phyloP scores from a whole-genome alignment of 2,888 invertebrate species.

The Eulithis testata region DNA sequence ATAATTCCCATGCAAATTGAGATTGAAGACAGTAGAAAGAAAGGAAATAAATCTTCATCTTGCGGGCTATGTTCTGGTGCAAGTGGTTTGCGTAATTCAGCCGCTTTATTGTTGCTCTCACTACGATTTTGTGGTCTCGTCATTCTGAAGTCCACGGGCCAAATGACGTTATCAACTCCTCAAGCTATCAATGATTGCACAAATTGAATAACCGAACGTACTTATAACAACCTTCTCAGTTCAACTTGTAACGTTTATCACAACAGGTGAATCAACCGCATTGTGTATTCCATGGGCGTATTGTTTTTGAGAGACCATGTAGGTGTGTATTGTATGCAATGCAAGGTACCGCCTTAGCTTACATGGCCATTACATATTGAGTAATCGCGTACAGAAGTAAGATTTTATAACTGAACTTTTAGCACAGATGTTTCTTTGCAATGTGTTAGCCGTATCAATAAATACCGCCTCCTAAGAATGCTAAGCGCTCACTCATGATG shows the following conservation, averaged over 20 bases:
- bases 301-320: slow-evolving; percentile 50
- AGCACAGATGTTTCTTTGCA: slow-evolving; percentile 24
- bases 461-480: slow-evolving; percentile 21
- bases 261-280: slow-evolving; percentile 53
- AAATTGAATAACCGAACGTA: slow-evolving; percentile 1
- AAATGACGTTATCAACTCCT: background rate
- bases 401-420: background rate
- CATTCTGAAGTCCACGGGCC: background rate
- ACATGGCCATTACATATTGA: slow-evolving; percentile 8
- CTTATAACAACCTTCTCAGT: background rate
- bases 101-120: slow-evolving; percentile 11
- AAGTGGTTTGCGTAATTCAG: slow-evolving; percentile 20
- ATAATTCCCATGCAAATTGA: slow-evolving; percentile 42
- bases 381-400: slow-evolving; percentile 3
- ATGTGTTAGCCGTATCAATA: slow-evolving; percentile 21
- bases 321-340: slow-evolving; percentile 7
- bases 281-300: slow-evolving; percentile 53
- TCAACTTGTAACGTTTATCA: slow-evolving; percentile 13
- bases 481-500: slow-evolving; percentile 31
- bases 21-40: slow-evolving; percentile 41
- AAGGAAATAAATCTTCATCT: slow-evolving; percentile 61
- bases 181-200: slow-evolving; percentile 8
- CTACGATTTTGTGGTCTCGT: slow-evolving; percentile 1
- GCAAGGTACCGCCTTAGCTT: slow-evolving; percentile 8
- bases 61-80: slow-evolving; percentile 26